Conservation (phyloP, 2,888 invertebrate genomes). For the Xestobium rufovillosum region DNA sequence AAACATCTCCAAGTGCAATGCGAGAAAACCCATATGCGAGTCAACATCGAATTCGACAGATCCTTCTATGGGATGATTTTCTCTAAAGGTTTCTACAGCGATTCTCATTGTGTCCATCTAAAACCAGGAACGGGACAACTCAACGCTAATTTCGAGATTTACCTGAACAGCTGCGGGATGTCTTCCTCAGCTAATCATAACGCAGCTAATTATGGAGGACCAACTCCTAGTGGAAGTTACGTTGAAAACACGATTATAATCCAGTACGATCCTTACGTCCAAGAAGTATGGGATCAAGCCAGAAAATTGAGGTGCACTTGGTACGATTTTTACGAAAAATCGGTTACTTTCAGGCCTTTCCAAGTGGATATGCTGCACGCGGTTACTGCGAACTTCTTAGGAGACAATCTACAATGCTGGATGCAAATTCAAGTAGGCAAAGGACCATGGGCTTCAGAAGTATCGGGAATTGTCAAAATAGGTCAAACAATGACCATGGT, state of each 20-base stretch:
- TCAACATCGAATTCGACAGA: conserved; percentile 89
- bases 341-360: conserved; percentile 90
- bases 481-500: conserved; percentile 98
- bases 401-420: conserved; percentile 93
- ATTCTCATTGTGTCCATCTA: conserved; percentile 83
- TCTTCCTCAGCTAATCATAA: conserved; percentile 86
- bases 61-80: conserved; percentile 96
- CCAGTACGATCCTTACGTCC: conserved; percentile 90
- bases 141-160: conserved; percentile 89
- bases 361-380: conserved; percentile 94
- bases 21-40: conserved; percentile 92
- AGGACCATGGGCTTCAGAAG: conserved; percentile 96
- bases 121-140: conserved; percentile 87
- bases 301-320: conserved; percentile 87
- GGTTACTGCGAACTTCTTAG: conserved; percentile 90
- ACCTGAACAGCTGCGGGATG: conserved; percentile 90
- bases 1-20: conserved; percentile 91
- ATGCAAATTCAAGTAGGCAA: conserved; percentile 97
- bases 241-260: conserved; percentile 93
- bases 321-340: conserved; percentile 95
- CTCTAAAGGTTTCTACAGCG: conserved; percentile 89
- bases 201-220: conserved; percentile 72
- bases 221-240: conserved; percentile 86
- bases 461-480: conserved; percentile 91
- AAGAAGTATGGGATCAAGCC: conserved; percentile 94